Evolutionary conservation across 1,140 invertebrate genomes (phyloP), one percentile per base, ranked within the genome.

Genomic region (Bombyx mandarina): DNA sequence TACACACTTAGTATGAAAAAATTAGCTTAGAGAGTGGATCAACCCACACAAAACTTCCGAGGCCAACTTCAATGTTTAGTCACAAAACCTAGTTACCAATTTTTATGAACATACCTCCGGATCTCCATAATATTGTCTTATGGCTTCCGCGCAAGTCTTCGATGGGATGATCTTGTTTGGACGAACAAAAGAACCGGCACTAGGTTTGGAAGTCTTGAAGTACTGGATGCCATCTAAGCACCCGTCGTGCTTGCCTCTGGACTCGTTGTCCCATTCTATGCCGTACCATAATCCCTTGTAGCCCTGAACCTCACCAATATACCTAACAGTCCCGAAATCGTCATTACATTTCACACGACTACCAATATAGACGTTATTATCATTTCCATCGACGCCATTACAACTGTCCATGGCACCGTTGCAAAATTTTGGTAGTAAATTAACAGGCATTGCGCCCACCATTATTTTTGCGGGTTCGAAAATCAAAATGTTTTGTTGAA

Each of bases 191-290:
- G 96, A 97, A 2, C 95, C 96, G 51, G 95, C 93, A 9, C 89
- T 92, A 10, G 90, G 88, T 78, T 91, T 86, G 88, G 75, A 74
- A 3, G 96, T 93, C 73, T 91, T 90, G 79, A 98, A 98, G 83
- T 98, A 98, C 67, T 91, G 89, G 50, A 92, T 85, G 51, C 93
- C 94, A 66, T 97, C 91, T 57, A 97, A 90, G 44, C 89, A 91
- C 1, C 97, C 97, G 91, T 97, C 92, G 76, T 99, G 97, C 82
- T 97, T 98, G 8, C 97, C 97, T 71, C 97, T 89, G 42, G 83
- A 79, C 3, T 91, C 89, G 79, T 97, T 93, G 88, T 99, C 97
- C 97, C 97, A 99, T 76, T 98, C 97, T 12, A 98, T 91, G 2
- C 97, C 97, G 60, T 96, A 88, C 97, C 97, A 99, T 46, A 82